Evolutionary conservation across 37 sponge, comb jelly and placozoan species (phyloP), one percentile per base, ranked within the genome.

Genomic region (Aplysina aerophoba): DNA sequence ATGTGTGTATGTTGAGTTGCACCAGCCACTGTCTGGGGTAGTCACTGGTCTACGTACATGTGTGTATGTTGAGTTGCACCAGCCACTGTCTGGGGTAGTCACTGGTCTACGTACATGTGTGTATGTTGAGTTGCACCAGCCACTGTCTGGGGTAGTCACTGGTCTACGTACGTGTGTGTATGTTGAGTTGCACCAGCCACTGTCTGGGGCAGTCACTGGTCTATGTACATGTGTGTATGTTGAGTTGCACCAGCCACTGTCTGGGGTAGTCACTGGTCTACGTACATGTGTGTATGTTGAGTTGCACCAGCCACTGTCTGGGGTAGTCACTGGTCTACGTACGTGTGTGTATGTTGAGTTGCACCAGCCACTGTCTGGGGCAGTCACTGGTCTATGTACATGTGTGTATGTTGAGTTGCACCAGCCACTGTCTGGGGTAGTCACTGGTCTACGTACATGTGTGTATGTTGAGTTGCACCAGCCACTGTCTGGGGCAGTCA

Each of bases 201-300:
- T 65, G 66, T 65, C 11, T 65, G 66, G 22, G 22, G 11, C 30
- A 30, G 66, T 65, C 30, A 30, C 30, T 65, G 66, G 66, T 65
- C 19, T 65, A 30, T 20, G 66, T 65, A 30, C 27, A 16, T 65
- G 66, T 65, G 66, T 65, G 66, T 65, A 30, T 65, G 66, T 65
- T 11, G 22, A 30, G 22, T 24, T 65, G 66, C 27, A 30, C 27
- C 30, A 30, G 66, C 27, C 30, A 11, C 11, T 65, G 66, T 65
- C 30, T 65, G 66, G 22, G 66, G 22, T 24, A 20, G 66, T 20
- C 30, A 30, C 30, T 65, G 66, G 66, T 65, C 19, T 65, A 30
- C 12, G 66, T 65, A 30, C 27, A 16, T 65, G 66, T 65, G 66
- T 65, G 66, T 65, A 30, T 65, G 66, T 65, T 24, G 11, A 16